Evolutionary conservation across 2,888 invertebrate genomes (phyloP), one percentile per base, ranked within the genome.

Genomic region (Thereva nobilitata): DNA sequence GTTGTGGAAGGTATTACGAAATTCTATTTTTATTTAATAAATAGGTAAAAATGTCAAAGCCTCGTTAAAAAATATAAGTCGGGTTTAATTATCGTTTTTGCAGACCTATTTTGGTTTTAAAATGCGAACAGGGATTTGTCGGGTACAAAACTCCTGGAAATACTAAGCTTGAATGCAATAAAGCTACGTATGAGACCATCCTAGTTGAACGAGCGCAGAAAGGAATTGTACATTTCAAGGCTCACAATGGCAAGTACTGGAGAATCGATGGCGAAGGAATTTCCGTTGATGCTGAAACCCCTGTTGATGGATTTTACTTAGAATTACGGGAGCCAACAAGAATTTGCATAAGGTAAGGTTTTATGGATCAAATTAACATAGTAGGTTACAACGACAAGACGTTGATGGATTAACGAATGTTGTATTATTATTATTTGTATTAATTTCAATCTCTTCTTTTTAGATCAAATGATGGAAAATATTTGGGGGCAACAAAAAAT

Each of bases 51-150:
- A 41, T 4, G 12, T 1, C 40, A 1, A 35, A 7, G 8, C 37
- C 37, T 35, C 7, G 6, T 5, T 53, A 35, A 35, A 4, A 35
- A 53, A 53, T 44, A 44, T 57, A 12, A 54, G n/a, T 50, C 8
- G 2, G n/a, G n/a, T 44, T 53, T 35, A 49, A 5, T 57, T 12
- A 50, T 35, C 9, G 7, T 68, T 61, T 71, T 78, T 76, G 0
- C 82, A 89, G 94, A 77, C 96, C 97, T 5, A 92, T 95, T 77
- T 83, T 97, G 78, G 95, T 97, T 75, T 84, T 97, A 76, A 94
- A 95, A 82, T 92, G 93, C 78, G 96, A 97, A 78, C 95, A 95
- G 82, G 97, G 97, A 49, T 97, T 95, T 82, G 95, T 97, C 67
- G 97, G 97, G 0, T 92, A 91, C 75, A 95, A 95, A 82, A 86